Base-by-base conservation (phyloP, 1,140 invertebrate species). In the Anoplophora glabripennis region DNA sequence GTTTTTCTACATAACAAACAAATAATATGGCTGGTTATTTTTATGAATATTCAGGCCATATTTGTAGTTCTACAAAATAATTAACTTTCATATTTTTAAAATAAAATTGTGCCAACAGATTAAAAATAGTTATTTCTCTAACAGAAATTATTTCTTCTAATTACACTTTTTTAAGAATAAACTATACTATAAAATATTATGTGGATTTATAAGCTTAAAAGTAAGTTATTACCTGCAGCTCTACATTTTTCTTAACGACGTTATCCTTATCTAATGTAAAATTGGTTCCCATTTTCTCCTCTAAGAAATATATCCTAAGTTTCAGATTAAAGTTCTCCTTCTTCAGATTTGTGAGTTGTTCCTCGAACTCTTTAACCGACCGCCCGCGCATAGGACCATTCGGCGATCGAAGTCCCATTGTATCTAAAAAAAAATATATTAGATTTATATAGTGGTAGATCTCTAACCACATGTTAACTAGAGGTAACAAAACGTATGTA, bases 321-420 rank as follows among this genome's bases (percentile, higher is more conserved):
- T 95, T 96, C 0, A 96, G 78, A 75, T 93, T 90, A 70, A 96
- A 96, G 76, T 96, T 96, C 71, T 96, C 93, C 70, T 94, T 94
- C 59, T 89, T 86, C 42, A 96, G 77, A 11, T 82, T 79, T 15
- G 84, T 84, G 51, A 94, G 76, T 72, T 94, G 89, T 75, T 95
- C 90, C 70, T 96, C 93, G 70, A 92, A 91, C 63, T 96, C 93
- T 64, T 93, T 94, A 81, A 95, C 89, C 1, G 89, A 90, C 49
- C 85, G 44, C 14, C 70, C 66, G 9, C 64, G 62, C 42, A 68
- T 60, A 3, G 61, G 60, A 11, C 61, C 65, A n/a, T 42, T 47
- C 1, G 65, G 61, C 5, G 64, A 68, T 9, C 59, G 55, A 44
- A 64, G 15, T 21, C 67, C 67, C 61, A 70, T 66, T 9, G 68